Conservation (phyloP, 2,113 vertebrate genomes). For the Hippocampus mohnikei region DNA sequence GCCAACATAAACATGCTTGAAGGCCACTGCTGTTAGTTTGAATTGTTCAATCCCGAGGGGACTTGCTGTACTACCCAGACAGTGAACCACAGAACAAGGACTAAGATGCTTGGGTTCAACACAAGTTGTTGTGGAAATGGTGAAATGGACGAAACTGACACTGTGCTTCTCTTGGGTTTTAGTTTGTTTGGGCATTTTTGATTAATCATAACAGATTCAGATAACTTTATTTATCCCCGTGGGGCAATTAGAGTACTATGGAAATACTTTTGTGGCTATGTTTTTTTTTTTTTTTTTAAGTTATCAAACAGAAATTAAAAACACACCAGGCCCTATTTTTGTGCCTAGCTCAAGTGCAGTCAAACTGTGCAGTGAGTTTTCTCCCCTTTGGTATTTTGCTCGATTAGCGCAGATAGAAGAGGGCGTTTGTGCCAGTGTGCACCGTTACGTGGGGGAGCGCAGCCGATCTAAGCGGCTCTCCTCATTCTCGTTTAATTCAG, state of each 20-base stretch:
- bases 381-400: too few relatives aligned
- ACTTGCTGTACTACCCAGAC: constrained; percentile 20
- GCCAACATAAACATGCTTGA: constrained; percentile 42
- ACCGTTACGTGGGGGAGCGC: too few relatives aligned
- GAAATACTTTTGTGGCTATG: constrained; percentile 5
- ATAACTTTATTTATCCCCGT: too few relatives aligned
- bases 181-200: constrained; percentile 15
- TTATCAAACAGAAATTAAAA: not conserved
- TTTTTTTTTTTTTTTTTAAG: not conserved
- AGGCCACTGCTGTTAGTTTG: constrained; percentile 45
- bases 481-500: too few relatives aligned
- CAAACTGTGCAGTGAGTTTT: too few relatives aligned
- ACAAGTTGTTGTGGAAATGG: constrained; percentile 24
- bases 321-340: not conserved
- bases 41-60: constrained; percentile 39
- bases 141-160: constrained; percentile 29
- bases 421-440: too few relatives aligned
- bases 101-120: constrained; percentile 5
- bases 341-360: too few relatives aligned
- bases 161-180: constrained; percentile 20
- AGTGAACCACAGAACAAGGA: constrained; percentile 26
- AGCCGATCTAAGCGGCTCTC: too few relatives aligned
- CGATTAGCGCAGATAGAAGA: too few relatives aligned
- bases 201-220: constrained; percentile 5
- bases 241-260: not conserved